Base-by-base conservation (phyloP, 2,797 vertebrate species). In the Pangasius macronema region DNA sequence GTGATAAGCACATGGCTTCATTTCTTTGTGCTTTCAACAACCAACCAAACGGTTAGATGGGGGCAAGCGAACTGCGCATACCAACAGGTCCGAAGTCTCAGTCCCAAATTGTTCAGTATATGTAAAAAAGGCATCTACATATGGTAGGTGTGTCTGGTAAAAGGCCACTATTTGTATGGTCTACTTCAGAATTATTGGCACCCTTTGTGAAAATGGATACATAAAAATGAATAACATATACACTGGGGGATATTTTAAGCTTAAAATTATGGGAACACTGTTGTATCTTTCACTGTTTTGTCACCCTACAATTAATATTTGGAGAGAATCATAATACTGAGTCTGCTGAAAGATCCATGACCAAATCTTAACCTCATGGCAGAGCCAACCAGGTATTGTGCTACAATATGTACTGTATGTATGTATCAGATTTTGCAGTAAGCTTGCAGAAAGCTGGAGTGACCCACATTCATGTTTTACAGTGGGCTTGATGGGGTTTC, bases 11-110 rank as follows among this genome's bases (percentile, higher is more conserved):
- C 72, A 75, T 49, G 24, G 42, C 11, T 75, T 75, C 10, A 14
- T 42, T 72, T 72, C 36, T 75, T 75, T 75, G 42, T 76, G 5
- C 46, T 76, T 76, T 76, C 73, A 76, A 18, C 27, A 51, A 51
- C 46, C 73, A 51, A 16, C 27, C 13, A 30, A 51, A 51, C 1
- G 33, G 67, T 33, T 36, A 36, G 33, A 39, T 1, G 3, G 36
- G 51, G 46, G 27, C 14, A 51, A 20, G 4, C 9, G 2, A 24
- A 80, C 55, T 14, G 75, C 33, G 2, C 77, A 39, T 13, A 24
- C 33, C 33, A 39, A 24, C 53, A 80, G 10, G 53, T 39, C 53
- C 20, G 22, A 14, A 51, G 5, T 16, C 24, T 49, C 42, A 18
- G 42, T 51, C 27, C 14, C 1, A 18, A 27, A 27, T n/a, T 42